Conservation (phyloP, 1,140 invertebrate genomes). For the Lysiphlebus fabarum region DNA sequence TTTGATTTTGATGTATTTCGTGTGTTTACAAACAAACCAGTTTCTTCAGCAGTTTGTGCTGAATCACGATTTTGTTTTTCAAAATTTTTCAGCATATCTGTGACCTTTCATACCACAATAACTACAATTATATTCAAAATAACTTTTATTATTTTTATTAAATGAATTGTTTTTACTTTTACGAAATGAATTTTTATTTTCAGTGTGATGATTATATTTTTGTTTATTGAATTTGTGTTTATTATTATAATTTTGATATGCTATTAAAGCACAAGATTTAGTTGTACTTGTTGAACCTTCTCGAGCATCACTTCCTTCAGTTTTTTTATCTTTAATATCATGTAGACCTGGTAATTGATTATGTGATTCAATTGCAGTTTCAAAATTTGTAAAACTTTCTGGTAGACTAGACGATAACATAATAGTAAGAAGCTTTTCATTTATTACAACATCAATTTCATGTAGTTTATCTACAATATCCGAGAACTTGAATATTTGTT, state of each 20-base stretch:
- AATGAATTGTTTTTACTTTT: too few relatives aligned
- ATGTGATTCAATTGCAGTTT: conserved; percentile 5
- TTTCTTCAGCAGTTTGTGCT: too few relatives aligned
- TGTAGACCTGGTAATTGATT: background rate
- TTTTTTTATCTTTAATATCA: conserved; percentile 4
- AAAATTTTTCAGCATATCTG: too few relatives aligned
- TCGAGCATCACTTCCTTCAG: background rate
- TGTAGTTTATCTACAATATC: conserved; percentile 24
- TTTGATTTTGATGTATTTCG: too few relatives aligned
- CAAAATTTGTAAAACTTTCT: background rate
- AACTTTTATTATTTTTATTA: too few relatives aligned
- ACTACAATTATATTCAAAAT: too few relatives aligned
- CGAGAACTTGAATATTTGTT: background rate
- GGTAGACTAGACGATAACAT: conserved; percentile 11
- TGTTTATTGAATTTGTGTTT: conserved; percentile 4
- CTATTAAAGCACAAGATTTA: background rate
- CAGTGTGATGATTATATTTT: background rate
- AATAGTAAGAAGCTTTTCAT: background rate
- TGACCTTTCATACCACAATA: too few relatives aligned
- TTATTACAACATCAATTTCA: background rate
- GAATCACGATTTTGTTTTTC: too few relatives aligned
- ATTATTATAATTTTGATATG: conserved; percentile 5
- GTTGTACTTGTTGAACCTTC: too few relatives aligned
- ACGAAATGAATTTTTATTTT: conserved; percentile 6
- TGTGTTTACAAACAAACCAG: too few relatives aligned